Conservation (phyloP, 2,888 invertebrate genomes). For the Oscheius sp. region DNA sequence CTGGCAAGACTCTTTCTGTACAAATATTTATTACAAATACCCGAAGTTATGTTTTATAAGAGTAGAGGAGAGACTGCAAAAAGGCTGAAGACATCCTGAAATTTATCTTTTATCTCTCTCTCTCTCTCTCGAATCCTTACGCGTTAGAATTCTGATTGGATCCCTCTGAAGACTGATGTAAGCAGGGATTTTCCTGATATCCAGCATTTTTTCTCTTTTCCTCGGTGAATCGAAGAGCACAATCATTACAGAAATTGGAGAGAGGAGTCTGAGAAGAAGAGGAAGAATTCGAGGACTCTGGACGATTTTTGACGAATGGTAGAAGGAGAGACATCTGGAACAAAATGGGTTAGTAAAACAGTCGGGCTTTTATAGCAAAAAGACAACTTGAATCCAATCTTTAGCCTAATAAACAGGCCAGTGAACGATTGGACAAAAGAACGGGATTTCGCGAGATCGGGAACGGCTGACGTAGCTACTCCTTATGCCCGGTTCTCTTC, state of each 20-base stretch:
- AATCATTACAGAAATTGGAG: background rate
- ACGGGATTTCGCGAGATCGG: no score
- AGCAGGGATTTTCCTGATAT: background rate
- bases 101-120: background rate
- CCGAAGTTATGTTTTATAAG: slow-evolving; percentile 1
- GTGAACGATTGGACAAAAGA: no score
- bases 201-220: background rate
- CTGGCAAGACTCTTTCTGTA: background rate
- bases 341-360: no score
- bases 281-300: background rate
- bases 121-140: no score
- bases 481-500: no score
- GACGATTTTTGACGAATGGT: background rate
- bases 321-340: slow-evolving; percentile 2
- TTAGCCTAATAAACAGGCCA: no score
- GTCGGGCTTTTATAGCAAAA: no score
- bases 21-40: background rate
- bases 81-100: slow-evolving; percentile 7
- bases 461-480: no score
- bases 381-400: no score
- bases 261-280: background rate
- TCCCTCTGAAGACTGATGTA: background rate
- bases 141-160: background rate
- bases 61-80: background rate
- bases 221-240: slow-evolving; percentile 1